Evolutionary conservation across 2,113 vertebrate species (phyloP).

Genomic region (Etheostoma spectabile): DNA sequence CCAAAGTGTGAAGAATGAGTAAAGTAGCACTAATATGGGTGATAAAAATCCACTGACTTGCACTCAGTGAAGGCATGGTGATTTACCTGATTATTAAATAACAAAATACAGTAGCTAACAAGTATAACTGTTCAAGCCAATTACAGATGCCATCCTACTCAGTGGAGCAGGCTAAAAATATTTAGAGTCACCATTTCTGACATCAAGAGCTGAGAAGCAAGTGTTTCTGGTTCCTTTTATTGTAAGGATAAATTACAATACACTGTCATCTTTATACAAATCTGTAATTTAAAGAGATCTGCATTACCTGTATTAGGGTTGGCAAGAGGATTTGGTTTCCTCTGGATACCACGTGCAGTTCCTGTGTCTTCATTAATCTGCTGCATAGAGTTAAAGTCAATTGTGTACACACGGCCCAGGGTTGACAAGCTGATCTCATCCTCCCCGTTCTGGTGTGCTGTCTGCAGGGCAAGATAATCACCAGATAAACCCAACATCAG

Average conservation of each 20-base stretch:
- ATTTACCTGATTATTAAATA: neutral
- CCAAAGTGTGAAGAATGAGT: neutral
- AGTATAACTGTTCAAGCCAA: neutral
- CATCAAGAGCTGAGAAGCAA: neutral
- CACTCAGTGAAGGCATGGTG: neutral
- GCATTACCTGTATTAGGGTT: conserved; percentile 94
- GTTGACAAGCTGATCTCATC: conserved; percentile 99
- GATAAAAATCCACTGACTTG: neutral
- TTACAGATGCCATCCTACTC: neutral
- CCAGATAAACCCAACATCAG: conserved; percentile 43
- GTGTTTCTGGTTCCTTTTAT: neutral
- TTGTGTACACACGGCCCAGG: conserved; percentile 98
- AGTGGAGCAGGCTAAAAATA: neutral
- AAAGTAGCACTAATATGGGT: neutral
- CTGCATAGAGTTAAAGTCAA: conserved; percentile 99
- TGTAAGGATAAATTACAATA: neutral
- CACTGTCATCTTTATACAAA: neutral
- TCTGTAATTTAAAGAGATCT: neutral
- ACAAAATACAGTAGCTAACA: neutral
- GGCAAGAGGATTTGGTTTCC: conserved; percentile 98
- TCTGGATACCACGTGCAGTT: conserved; percentile 99
- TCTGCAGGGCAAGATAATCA: conserved; percentile 86
- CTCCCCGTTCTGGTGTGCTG: conserved; percentile 99
- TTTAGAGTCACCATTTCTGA: too few species aligned
- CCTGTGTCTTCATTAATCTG: conserved; percentile 99